Evolutionary conservation across 23 tunicate genomes (phyloP).

Genomic region (Corella eumyota): DNA sequence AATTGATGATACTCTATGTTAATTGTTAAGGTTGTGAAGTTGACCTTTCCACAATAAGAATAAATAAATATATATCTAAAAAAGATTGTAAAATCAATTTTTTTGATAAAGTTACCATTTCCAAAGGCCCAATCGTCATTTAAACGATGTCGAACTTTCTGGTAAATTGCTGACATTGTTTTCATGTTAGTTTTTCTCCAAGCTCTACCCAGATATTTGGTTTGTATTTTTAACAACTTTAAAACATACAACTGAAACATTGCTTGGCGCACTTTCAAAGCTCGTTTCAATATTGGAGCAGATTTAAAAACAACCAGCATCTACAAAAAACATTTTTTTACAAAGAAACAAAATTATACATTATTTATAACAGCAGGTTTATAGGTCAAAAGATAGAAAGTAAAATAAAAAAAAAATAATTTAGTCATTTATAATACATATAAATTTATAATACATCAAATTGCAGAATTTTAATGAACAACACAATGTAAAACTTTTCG

Average conservation of each 20-base stretch:
- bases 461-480: not conserved
- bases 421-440: too few species aligned
- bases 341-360: not conserved
- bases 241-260: conserved; percentile 92
- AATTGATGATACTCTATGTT: too few species aligned
- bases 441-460: not conserved
- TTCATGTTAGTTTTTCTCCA: conserved; percentile 98
- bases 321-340: conserved; percentile 36
- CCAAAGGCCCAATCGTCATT: conserved; percentile 99
- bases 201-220: conserved; percentile 86
- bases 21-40: too few species aligned
- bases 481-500: not conserved
- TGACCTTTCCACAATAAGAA: too few species aligned
- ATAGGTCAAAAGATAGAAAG: too few species aligned
- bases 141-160: conserved; percentile 90
- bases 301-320: conserved; percentile 98
- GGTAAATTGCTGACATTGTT: conserved; percentile 89
- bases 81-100: too few species aligned
- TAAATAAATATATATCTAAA: too few species aligned
- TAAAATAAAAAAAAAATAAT: too few species aligned
- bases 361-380: not conserved
- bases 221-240: conserved; percentile 89
- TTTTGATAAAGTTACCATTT: conserved; percentile 55
- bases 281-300: conserved; percentile 84
- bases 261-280: conserved; percentile 86